These are phyloP conservation scores for Euplagia quadripunctaria DNA, from an alignment of 2,888 invertebrate genomes.

Conservation along the genomic window DNA sequence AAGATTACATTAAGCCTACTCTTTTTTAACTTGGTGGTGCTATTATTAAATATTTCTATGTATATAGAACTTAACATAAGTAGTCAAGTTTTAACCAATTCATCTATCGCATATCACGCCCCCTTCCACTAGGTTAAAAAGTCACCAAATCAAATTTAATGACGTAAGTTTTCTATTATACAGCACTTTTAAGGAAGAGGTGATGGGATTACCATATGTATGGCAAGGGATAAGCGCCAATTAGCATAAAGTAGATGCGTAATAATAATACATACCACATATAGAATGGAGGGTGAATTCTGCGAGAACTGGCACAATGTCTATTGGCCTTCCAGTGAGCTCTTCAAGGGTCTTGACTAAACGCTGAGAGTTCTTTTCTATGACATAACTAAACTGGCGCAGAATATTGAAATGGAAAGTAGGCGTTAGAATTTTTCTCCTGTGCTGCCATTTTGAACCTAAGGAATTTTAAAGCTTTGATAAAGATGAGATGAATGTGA, in stretches of 20 bases:
- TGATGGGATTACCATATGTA: not conserved
- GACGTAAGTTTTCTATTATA: not conserved
- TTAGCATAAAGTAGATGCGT: no score
- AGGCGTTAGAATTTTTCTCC: slow-evolving; percentile 89
- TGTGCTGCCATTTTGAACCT: slow-evolving; percentile 88
- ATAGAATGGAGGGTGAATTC: slow-evolving; percentile 88
- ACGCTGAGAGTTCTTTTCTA: slow-evolving; percentile 78
- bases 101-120: no score
- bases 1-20: no score
- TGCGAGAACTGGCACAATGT: slow-evolving; percentile 87
- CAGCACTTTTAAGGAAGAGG: not conserved
- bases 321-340: slow-evolving; percentile 62
- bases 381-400: slow-evolving; percentile 72
- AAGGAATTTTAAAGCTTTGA: not conserved
- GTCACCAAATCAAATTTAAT: no score
- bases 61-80: no score
- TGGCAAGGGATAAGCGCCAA: not conserved
- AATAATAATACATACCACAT: slow-evolving; percentile 83
- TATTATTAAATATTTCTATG: not conserved
- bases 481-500: not conserved
- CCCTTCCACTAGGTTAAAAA: no score
- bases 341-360: slow-evolving; percentile 68
- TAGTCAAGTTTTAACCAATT: no score
- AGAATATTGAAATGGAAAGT: slow-evolving; percentile 90
- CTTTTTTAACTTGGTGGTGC: not conserved